A percentile compares a stretch with the other conserved stretches of the same genome.
Conservation (phyloP, 2,797 vertebrate genomes). For the Tapirus indicus region DNA sequence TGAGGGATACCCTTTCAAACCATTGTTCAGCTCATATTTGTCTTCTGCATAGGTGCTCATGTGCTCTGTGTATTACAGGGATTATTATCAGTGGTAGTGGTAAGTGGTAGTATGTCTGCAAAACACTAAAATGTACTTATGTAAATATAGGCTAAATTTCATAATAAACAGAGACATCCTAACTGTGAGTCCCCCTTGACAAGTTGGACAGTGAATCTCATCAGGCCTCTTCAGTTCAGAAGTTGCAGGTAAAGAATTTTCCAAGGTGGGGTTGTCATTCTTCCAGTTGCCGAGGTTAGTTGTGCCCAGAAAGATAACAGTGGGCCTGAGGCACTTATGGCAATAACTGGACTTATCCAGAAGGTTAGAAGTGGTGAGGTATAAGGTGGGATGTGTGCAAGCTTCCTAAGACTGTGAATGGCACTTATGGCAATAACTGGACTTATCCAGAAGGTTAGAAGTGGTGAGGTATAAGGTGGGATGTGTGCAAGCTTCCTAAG, state of each 20-base stretch:
- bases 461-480: background rate
- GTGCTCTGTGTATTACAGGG: background rate
- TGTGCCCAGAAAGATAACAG: background rate
- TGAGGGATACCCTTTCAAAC: background rate
- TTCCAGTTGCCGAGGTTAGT: background rate
- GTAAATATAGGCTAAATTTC: background rate
- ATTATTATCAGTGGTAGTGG: background rate
- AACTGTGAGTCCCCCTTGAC: background rate
- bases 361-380: background rate
- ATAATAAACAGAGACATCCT: background rate
- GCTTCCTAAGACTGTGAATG: background rate
- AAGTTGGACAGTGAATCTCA: background rate
- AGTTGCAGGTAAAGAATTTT: background rate
- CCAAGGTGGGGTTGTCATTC: background rate
- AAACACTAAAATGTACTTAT: background rate
- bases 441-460: background rate
- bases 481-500: background rate
- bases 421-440: background rate
- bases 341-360: background rate
- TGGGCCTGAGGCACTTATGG: background rate
- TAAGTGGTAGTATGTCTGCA: background rate
- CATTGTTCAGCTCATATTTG: background rate
- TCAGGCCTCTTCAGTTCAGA: background rate
- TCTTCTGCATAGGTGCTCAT: background rate
- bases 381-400: background rate